A percentile compares a stretch with the other conserved stretches of the same genome.
These are phyloP conservation scores for Ericerus pela DNA, from an alignment of 1,140 invertebrate genomes.

Conservation along the genomic window DNA sequence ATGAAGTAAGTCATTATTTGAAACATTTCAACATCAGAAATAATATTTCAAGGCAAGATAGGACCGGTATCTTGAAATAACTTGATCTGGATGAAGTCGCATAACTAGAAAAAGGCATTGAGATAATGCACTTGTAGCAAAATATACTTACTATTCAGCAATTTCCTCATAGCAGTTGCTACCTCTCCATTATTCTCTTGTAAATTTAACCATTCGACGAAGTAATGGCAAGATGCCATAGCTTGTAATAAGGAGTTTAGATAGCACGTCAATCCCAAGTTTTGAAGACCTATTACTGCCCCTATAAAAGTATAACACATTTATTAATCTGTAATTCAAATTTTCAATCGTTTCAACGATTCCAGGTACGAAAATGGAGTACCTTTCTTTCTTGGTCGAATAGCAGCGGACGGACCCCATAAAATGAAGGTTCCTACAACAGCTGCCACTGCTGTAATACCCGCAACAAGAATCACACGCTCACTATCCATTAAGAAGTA, in stretches of 20 bases:
- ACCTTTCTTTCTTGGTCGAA: neutral
- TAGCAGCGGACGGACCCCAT: neutral
- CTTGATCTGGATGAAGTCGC: no score
- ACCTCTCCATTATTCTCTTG: constrained; percentile 14
- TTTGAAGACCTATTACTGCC: constrained; percentile 60
- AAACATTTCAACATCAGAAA: neutral
- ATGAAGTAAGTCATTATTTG: no score
- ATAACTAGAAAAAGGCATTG: no score
- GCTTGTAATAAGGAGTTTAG: constrained; percentile 73
- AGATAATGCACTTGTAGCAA: neutral
- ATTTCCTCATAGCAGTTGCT: constrained; percentile 12
- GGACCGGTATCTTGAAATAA: no score
- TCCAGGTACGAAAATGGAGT: neutral
- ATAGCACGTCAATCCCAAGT: constrained; percentile 75
- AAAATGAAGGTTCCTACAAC: constrained; percentile 4
- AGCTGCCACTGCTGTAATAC: neutral
- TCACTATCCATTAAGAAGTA: constrained; percentile 3
- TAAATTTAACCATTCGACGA: constrained; percentile 48
- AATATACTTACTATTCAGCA: constrained; percentile 14
- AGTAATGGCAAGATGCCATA: constrained; percentile 60
- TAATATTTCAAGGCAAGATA: no score
- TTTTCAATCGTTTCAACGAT: neutral
- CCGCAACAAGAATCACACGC: neutral
- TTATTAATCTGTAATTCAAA: no score
- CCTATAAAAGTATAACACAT: constrained; percentile 34